Evolutionary conservation across 2,113 vertebrate species (phyloP), one percentile per base, ranked within the genome.

Genomic region (Mobula hypostoma): DNA sequence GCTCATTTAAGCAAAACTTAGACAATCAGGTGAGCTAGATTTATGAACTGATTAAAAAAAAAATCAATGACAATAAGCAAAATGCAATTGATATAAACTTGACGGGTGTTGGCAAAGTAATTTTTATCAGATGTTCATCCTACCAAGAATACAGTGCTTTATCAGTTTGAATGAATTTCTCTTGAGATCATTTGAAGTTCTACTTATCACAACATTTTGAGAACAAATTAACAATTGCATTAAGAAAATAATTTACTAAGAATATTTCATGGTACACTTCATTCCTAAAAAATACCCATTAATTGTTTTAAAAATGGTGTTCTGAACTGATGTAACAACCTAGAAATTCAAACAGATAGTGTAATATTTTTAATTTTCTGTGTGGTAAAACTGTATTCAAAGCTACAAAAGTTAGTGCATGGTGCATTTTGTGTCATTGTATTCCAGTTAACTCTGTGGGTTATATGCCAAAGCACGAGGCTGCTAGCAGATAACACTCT

Each of bases 11-110:
- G 91, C 74, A 74, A 74, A 93, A 93, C 70, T 29, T 40, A 74
- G 70, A 9, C 29, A 93, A 32, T 93, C 56, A 93, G 91, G 91
- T 93, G 68, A 74, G 70, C 36, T 93, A n/a, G 91, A 93, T 93
- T 93, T 93, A 93, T 74, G 91, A 93, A 74, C 91, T 93, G 91
- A 93, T 74, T 93, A 76, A 93, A 93, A 82, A 82, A 82, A 72
- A 93, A 48, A 93, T 56, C 40, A 70, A 93, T 93, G 91, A 36
- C 91, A 93, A 74, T 93, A 93, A 93, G 74, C 91, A 93, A 93
- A 74, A 74, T 56, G 66, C 40, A 93, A 74, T 93, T 70, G 36
- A 72, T 93, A 93, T 93, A 76, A 93, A 93, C 91, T 72, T 93
- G 66, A 32, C 8, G 36, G 32, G 70, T 56, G 66, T 74, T 40